Evolutionary conservation across 2,888 invertebrate genomes (phyloP), one percentile per base, ranked within the genome.

Genomic region (Pyralis farinalis): DNA sequence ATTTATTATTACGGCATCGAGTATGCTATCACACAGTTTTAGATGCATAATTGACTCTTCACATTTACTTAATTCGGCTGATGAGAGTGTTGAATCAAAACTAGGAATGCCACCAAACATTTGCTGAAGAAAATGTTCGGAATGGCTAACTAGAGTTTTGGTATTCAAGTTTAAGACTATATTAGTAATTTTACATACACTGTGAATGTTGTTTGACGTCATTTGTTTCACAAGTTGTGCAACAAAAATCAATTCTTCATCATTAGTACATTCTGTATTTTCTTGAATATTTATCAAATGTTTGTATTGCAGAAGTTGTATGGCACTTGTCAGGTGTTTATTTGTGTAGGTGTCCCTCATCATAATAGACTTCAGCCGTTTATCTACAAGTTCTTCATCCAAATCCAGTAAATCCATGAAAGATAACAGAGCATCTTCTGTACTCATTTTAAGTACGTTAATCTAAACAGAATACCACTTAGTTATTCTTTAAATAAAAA

Each of bases 51-150:
- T 28, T 9, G 45, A 50, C 33, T 49, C 10, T 47, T 35, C 47
- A 16, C 16, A 16, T 4, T 16, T 47, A 11, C 29, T 38, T 9
- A 47, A 44, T 48, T 30, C 42, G 47, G n/a, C 46, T 12, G 38
- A 16, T 21, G 53, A 49, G 7, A 2, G 7, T n/a, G 25, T 3
- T 25, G 25, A 8, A 7, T 25, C 25, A 25, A 25, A 25, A 20
- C 71, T 44, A 45, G 68, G 58, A 16, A 81, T 49, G 39, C 66
- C 63, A 1, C 53, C 54, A 9, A 89, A 42, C 12, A 88, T 65
- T 55, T 90, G 89, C 47, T 87, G 86, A 7, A 90, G 39, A 27
- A 90, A 65, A 64, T 90, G 89, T 53, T 90, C 87, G 0, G 82
- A 72, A 53, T 81, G 82, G 46, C 66, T 59, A 0, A 68, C 43